Base-by-base conservation (phyloP, 2,797 vertebrate genomes). In the Notolabrus celidotus region DNA sequence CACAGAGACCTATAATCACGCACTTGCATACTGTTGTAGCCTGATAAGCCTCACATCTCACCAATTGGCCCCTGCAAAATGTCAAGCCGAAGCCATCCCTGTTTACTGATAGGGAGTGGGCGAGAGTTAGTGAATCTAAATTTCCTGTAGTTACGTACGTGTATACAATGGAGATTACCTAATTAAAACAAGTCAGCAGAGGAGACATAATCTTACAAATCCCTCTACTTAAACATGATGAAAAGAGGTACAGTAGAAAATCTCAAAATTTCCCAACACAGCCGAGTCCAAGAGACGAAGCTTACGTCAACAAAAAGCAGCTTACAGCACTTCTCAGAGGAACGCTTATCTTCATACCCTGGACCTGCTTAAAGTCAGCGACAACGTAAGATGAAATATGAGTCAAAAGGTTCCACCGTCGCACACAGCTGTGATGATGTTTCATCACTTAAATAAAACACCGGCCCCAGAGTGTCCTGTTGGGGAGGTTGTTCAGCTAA, bases 51-150 rank as follows among this genome's bases (percentile, higher is more conserved):
- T 74, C 60, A 43, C 58, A 71, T 75, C 79, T 88, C 78, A 83
- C 58, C 83, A 83, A 73, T 67, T 85, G 83, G 83, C 85, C 84
- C 79, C 88, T 84, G 86, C 67, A 91, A 92, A n/a, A 92, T 92
- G 89, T 90, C 88, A 90, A 49, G 20, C 69, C 33, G 61, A 55
- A 88, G 84, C 72, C 77, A 67, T 77, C 79, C 84, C 84, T 55
- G 66, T 83, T 42, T 74, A 57, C 79, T 77, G 80, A 89, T 78
- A 84, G 72, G 55, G 74, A 72, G 70, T 61, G 56, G 36, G 84
- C 31, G 66, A 69, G 73, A 78, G 60, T 62, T 71, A 80, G 74
- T 74, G 69, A 79, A 84, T 82, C 27, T 59, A 68, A 72, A 70
- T 85, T 85, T 84, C 83, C 42, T 65, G 77, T 49, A 54, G 78